Conservation (phyloP, 2,888 invertebrate species). For the Caenorhabditis japonica region DNA sequence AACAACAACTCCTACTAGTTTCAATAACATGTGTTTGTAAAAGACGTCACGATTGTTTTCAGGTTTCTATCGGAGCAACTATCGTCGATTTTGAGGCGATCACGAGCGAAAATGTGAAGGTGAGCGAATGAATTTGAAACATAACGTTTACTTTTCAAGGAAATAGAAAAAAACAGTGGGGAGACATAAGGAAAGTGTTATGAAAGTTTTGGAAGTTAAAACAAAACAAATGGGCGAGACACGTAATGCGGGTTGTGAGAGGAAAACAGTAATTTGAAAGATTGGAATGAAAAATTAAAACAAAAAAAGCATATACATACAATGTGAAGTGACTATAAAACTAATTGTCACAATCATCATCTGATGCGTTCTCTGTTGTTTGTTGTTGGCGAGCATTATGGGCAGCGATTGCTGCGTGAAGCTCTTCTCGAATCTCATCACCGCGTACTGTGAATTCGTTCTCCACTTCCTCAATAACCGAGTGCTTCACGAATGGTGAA, state of each 20-base stretch:
- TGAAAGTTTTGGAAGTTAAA: no score
- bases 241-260: no score
- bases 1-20: slow-evolving; percentile 48
- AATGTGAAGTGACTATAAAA: no score
- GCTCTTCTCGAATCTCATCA: slow-evolving; percentile 43
- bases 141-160: neutral
- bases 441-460: slow-evolving; percentile 51
- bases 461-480: slow-evolving; percentile 49
- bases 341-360: no score
- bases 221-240: no score
- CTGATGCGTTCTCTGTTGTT: no score
- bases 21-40: slow-evolving; percentile 44
- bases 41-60: slow-evolving; percentile 42
- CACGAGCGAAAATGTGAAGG: slow-evolving; percentile 80
- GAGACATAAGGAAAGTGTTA: no score
- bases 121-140: no score
- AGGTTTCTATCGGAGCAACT: slow-evolving; percentile 77
- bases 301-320: no score
- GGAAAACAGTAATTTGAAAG: no score
- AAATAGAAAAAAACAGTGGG: neutral
- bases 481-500: slow-evolving; percentile 44
- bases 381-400: slow-evolving; percentile 30
- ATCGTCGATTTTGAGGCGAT: slow-evolving; percentile 76
- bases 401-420: slow-evolving; percentile 39
- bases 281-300: no score